Evolutionary conservation across 2,113 vertebrate species (phyloP).

Genomic region (Cheilinus undulatus): DNA sequence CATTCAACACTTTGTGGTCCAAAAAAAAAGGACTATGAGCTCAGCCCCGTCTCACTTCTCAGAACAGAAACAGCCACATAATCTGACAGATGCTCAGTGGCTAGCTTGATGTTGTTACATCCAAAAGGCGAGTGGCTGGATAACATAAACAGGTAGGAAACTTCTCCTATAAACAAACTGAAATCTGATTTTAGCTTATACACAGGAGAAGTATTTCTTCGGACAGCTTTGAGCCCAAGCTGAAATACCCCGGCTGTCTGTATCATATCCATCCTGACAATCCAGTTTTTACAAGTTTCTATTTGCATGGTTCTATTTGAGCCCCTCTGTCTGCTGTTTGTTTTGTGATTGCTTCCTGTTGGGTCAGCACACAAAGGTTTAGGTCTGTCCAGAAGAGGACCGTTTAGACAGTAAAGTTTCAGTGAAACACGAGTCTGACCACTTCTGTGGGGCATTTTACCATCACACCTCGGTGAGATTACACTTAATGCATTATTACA

Average conservation of each 20-base stretch:
- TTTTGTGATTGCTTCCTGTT: not conserved
- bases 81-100: not conserved
- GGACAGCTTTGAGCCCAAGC: not conserved
- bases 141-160: slow-evolving; percentile 3
- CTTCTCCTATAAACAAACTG: slow-evolving; percentile 4
- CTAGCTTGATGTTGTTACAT: not conserved
- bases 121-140: not conserved
- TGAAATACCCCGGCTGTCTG: slow-evolving; percentile 9
- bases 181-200: slow-evolving; percentile 8
- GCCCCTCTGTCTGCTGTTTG: not conserved
- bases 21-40: not conserved
- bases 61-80: not conserved
- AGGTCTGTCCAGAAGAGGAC: slow-evolving; percentile 2
- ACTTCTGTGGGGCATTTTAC: not conserved
- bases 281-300: slow-evolving; percentile 15
- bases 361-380: not conserved
- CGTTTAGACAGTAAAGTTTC: not conserved
- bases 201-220: slow-evolving; percentile 7
- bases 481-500: not conserved
- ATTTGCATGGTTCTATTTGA: slow-evolving; percentile 8
- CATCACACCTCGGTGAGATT: not conserved
- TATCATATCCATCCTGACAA: slow-evolving; percentile 3
- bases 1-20: not conserved
- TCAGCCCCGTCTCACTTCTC: not conserved
- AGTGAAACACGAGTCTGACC: not conserved